Evolutionary conservation across 2,888 invertebrate species (phyloP).

Genomic region (Salpingus planirostris): DNA sequence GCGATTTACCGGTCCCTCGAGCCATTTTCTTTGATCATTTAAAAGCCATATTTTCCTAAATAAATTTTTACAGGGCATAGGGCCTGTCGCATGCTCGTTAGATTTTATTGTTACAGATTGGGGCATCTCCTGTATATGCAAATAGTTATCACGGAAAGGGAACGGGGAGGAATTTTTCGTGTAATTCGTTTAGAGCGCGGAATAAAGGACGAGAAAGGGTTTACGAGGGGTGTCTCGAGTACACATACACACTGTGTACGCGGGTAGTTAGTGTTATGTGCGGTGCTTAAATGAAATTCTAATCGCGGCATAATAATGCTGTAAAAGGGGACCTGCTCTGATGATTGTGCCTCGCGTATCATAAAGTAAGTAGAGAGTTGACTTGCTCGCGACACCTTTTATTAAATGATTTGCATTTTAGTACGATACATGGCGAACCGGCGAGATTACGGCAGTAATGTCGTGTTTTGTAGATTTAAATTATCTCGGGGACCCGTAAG

Average conservation of each 20-base stretch:
- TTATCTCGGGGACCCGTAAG: slow-evolving; percentile 22
- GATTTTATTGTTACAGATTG: slow-evolving; percentile 40
- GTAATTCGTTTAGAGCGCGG: background rate
- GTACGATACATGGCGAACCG: slow-evolving; percentile 20
- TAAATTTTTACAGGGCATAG: slow-evolving; percentile 43
- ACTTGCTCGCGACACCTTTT: slow-evolving; percentile 22
- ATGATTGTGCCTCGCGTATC: slow-evolving; percentile 15
- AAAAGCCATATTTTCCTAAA: slow-evolving; percentile 33
- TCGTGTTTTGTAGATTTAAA: slow-evolving; percentile 22
- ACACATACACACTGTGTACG: background rate
- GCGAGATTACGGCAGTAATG: slow-evolving; percentile 22
- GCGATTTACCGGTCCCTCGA: slow-evolving; percentile 7
- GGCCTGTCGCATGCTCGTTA: slow-evolving; percentile 38
- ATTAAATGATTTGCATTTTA: slow-evolving; percentile 27
- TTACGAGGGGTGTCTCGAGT: background rate
- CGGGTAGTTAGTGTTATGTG: background rate
- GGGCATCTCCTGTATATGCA: slow-evolving; percentile 27
- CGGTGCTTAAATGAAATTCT: slow-evolving; percentile 10
- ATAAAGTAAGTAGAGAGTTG: slow-evolving; percentile 20
- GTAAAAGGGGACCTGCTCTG: slow-evolving; percentile 19
- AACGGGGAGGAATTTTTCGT: background rate
- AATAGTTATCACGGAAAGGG: slow-evolving; percentile 9
- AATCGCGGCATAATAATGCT: slow-evolving; percentile 13
- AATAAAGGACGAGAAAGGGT: background rate
- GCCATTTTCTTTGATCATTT: slow-evolving; percentile 7